Base-by-base conservation (phyloP, 2,797 vertebrate species). In the Microhierax caerulescens region DNA sequence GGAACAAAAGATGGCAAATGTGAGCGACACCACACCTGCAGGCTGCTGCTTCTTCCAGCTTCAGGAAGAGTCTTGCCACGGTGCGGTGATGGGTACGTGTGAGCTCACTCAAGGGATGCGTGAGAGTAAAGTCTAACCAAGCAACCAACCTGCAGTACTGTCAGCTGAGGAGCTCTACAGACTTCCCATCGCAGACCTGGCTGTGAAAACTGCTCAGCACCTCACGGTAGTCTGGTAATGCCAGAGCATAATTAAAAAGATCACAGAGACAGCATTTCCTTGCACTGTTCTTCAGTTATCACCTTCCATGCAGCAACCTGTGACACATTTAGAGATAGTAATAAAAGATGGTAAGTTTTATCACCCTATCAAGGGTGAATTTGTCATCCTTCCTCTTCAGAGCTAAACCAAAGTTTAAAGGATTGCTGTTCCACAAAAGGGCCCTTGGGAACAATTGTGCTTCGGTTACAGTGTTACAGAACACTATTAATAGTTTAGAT, bases 371-470 rank as follows among this genome's bases (percentile, higher is more conserved):
- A 30, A 61, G 36, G 13, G 53, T 56, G n/a, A 30, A 11, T 23
- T 47, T 47, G 67, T 39, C 51, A 70, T 14, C 56, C 18, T 60
- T 69, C 13, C 41, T 67, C 30, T 75, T 54, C 7, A 50, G 30
- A 51, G 36, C 17, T 45, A 45, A 74, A 18, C 10, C 30, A 10
- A 21, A 28, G 17, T 17, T 75, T 45, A 19, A 24, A 23, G 15
- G 18, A 16, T 53, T 78, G 39, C 41, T 56, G 5, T 25, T 70
- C 41, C 63, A 41, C 51, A 32, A 27, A 32, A 24, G 13, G 6
- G 9, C 0, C 0, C 34, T 64, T 60, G 57, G 41, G 9, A 18
- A 11, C 5, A 12, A 8, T 1, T 23, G 8, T 0, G 2, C 15
- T 45, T 61, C 27, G 37, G 12, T n/a, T 20, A 20, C 22, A 41